A percentile compares a stretch with the other conserved stretches of the same genome.
phyloP scores from a whole-genome alignment of 2,888 invertebrate species.

The Leptopilina myrica region DNA sequence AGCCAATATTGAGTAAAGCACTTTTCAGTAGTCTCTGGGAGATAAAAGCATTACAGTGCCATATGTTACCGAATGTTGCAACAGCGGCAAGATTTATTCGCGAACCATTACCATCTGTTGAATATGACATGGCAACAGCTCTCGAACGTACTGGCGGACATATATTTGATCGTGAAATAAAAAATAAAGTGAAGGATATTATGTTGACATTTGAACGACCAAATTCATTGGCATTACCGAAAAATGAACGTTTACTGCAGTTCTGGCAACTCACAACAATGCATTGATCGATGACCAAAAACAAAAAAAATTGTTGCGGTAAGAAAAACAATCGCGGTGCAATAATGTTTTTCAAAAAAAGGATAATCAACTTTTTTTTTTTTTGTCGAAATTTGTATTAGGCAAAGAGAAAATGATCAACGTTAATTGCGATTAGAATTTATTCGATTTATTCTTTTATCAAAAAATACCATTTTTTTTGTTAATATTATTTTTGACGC shows the following conservation, averaged over 20 bases:
- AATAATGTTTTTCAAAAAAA: neutral
- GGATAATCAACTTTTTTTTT: too few species aligned
- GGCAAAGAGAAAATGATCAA: neutral
- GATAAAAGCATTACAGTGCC: conserved; percentile 86
- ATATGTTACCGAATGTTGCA: conserved; percentile 85
- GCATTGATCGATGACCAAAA: conserved; percentile 57
- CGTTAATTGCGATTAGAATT: neutral
- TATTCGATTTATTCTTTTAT: too few species aligned
- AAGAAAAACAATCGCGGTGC: neutral
- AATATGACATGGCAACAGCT: conserved; percentile 83
- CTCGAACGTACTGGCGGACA: conserved; percentile 83
- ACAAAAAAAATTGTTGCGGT: neutral
- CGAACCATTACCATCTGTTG: conserved; percentile 82
- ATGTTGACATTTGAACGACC: conserved; percentile 88
- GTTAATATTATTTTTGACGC: neutral
- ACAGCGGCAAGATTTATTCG: conserved; percentile 85
- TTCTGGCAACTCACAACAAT: conserved; percentile 81
- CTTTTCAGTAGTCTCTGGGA: conserved; percentile 96
- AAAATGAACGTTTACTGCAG: conserved; percentile 82
- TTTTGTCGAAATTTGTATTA: too few species aligned
- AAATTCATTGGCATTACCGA: conserved; percentile 79
- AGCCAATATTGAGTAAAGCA: conserved; percentile 88
- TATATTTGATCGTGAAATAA: conserved; percentile 88
- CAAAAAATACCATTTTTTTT: neutral
- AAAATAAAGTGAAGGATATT: conserved; percentile 85